These are phyloP conservation scores for Podargus strigoides DNA, from an alignment of 2,797 vertebrate genomes.

Conservation along the genomic window DNA sequence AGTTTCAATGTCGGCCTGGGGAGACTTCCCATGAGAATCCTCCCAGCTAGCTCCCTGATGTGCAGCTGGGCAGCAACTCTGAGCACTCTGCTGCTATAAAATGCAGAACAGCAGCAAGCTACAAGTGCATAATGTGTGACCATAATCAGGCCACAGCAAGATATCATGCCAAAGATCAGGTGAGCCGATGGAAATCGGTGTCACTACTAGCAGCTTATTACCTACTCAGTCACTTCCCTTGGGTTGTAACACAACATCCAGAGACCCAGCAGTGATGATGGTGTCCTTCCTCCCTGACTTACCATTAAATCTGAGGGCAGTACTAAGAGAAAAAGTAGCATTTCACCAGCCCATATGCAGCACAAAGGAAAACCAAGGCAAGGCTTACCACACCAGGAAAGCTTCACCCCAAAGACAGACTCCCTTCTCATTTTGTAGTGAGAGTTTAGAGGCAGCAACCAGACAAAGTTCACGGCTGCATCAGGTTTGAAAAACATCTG, in stretches of 20 bases:
- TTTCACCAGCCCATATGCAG: not conserved
- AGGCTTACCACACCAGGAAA: not conserved
- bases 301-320: not conserved
- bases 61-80: not conserved
- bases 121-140: no score
- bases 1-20: not conserved
- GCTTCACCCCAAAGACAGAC: not conserved
- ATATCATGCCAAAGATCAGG: not conserved
- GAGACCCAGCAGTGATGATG: not conserved
- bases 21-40: not conserved
- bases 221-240: not conserved
- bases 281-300: not conserved
- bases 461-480: rapidly evolving
- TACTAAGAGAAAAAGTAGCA: not conserved
- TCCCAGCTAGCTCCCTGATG: not conserved
- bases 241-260: not conserved
- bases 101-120: not conserved
- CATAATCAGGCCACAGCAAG: not conserved
- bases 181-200: not conserved
- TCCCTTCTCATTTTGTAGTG: not conserved
- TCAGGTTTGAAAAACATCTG: not conserved
- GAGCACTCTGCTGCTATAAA: not conserved
- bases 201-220: not conserved
- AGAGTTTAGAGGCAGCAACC: not conserved
- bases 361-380: not conserved